A percentile compares a stretch with the other conserved stretches of the same genome.
These are phyloP conservation scores for Ophioninae sp. DNA, from an alignment of 2,888 invertebrate genomes.

Conservation along the genomic window DNA sequence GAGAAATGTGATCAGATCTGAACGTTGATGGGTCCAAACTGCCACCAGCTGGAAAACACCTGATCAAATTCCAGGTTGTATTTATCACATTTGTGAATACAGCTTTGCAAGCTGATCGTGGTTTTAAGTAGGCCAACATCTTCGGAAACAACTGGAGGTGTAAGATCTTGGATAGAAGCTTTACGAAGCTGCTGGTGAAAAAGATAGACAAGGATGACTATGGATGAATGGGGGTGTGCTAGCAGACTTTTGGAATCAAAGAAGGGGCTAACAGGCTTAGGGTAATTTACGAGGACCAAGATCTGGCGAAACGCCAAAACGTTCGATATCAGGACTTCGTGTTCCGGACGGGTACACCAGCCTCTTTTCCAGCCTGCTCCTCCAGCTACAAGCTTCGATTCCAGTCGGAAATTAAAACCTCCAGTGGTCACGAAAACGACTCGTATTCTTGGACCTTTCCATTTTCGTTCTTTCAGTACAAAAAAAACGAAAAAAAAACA, in stretches of 20 bases:
- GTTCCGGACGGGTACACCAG: slow-evolving; percentile 23
- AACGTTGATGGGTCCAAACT: too few species aligned
- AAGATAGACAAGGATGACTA: neutral
- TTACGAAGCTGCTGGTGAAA: slow-evolving; percentile 9
- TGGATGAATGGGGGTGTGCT: slow-evolving; percentile 16
- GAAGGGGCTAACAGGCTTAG: slow-evolving; percentile 62
- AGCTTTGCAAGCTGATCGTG: neutral
- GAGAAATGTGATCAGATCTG: too few species aligned
- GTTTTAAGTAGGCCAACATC: slow-evolving; percentile 37
- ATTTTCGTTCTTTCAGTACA: neutral
- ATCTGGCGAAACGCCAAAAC: slow-evolving; percentile 74
- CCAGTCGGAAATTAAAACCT: slow-evolving; percentile 61
- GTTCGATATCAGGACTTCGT: slow-evolving; percentile 70
- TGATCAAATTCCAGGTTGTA: slow-evolving; percentile 25
- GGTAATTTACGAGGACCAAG: slow-evolving; percentile 73
- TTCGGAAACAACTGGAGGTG: slow-evolving; percentile 16
- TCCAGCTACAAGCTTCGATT: neutral
- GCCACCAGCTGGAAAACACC: too few species aligned
- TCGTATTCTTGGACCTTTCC: slow-evolving; percentile 33
- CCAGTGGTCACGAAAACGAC: slow-evolving; percentile 62
- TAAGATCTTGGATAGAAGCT: slow-evolving; percentile 46
- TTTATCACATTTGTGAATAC: neutral
- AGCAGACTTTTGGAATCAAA: slow-evolving; percentile 46
- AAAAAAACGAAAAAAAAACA: too few species aligned
- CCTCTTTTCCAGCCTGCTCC: slow-evolving; percentile 6